phyloP scores from a whole-genome alignment of 30 jellyfish, hydroid and myxozoan species.

The Chrysaora quinquecirrha region DNA sequence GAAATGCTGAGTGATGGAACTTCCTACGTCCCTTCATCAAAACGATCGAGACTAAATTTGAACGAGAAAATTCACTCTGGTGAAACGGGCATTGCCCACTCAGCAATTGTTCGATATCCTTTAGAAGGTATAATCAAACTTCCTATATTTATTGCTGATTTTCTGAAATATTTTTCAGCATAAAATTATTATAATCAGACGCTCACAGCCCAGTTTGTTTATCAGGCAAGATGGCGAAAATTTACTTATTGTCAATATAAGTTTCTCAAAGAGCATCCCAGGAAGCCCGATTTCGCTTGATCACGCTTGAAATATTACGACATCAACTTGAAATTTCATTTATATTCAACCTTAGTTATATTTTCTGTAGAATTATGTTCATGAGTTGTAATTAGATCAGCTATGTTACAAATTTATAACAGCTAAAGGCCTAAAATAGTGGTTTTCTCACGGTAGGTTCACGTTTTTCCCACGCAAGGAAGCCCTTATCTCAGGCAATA shows the following conservation, averaged over 20 bases:
- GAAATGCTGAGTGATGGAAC: slow-evolving; percentile 69
- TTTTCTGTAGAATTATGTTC: no score
- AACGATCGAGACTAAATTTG: slow-evolving; percentile 60
- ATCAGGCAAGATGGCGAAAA: no score
- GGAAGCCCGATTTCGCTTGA: no score
- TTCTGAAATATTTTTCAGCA: neutral
- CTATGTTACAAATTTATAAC: neutral
- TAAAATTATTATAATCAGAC: no score
- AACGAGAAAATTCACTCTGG: slow-evolving; percentile 48
- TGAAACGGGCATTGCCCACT: slow-evolving; percentile 44
- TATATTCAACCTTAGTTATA: no score
- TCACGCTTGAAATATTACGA: no score
- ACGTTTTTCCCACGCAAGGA: slow-evolving; percentile 75
- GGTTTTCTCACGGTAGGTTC: slow-evolving; percentile 77
- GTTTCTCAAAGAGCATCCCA: no score
- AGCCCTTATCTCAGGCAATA: slow-evolving; percentile 38
- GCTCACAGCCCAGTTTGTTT: no score
- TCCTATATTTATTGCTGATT: no score
- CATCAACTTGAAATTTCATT: no score
- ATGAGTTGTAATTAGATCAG: neutral
- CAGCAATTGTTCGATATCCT: slow-evolving; percentile 53
- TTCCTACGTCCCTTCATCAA: slow-evolving; percentile 54
- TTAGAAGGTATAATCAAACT: slow-evolving; percentile 38
- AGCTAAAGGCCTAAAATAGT: slow-evolving; percentile 41
- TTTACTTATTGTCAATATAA: no score